Percentiles rank a stretch among this genome's conserved stretches.
Conservation (phyloP, 2,888 invertebrate species). For the Acleris holmiana region DNA sequence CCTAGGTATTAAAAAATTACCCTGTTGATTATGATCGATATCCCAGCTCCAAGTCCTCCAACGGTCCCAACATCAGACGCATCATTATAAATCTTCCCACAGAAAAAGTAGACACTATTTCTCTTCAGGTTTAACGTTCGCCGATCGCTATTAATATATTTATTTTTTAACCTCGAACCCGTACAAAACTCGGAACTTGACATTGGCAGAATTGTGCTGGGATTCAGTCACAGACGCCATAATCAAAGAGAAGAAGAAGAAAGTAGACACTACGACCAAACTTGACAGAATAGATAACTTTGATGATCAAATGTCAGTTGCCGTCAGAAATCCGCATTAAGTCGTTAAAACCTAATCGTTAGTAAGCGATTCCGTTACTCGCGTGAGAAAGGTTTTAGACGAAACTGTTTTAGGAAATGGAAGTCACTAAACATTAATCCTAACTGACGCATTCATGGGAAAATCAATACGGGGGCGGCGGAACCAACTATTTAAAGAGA, state of each 20-base stretch:
- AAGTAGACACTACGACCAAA: not conserved
- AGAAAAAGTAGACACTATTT: not conserved
- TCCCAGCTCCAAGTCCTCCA: too few species aligned
- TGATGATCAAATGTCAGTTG: not conserved
- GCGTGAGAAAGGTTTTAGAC: conserved; percentile 38
- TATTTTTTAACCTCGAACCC: too few species aligned
- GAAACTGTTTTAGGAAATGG: conserved; percentile 32
- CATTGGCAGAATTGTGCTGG: too few species aligned
- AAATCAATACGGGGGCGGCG: conserved; percentile 29
- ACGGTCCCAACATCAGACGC: too few species aligned
- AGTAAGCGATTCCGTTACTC: conserved; percentile 23
- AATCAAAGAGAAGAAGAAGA: too few species aligned
- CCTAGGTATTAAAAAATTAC: too few species aligned
- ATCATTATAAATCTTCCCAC: too few species aligned
- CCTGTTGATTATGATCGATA: too few species aligned
- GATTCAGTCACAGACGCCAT: too few species aligned
- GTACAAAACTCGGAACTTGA: too few species aligned
- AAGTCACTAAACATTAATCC: conserved; percentile 30
- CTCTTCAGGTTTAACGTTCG: too few species aligned
- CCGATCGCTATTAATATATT: too few species aligned
- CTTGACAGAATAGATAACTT: not conserved
- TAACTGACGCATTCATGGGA: conserved; percentile 26
- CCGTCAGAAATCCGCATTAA: conserved; percentile 6
- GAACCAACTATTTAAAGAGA: conserved; percentile 33
- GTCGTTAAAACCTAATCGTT: conserved; percentile 26